A percentile compares a stretch with the other conserved stretches of the same genome.
Conservation (phyloP, 2,113 vertebrate species). For the Calypte anna region DNA sequence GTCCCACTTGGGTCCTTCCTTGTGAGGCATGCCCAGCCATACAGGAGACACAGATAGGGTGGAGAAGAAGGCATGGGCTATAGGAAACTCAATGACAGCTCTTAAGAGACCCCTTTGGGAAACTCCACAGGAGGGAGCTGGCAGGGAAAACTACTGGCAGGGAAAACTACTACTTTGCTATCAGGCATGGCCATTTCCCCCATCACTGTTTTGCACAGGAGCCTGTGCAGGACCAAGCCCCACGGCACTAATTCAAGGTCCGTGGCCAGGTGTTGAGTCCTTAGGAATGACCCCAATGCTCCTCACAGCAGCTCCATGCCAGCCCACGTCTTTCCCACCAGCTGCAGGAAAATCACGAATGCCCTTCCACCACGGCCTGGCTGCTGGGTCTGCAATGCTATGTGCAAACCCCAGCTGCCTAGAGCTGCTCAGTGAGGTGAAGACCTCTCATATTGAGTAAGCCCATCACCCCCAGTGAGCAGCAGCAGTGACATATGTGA, state of each 20-base stretch:
- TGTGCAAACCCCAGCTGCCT: fast-evolving
- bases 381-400: fast-evolving
- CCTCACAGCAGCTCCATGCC: fast-evolving
- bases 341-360: not conserved
- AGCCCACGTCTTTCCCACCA: not conserved
- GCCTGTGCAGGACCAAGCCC: fast-evolving
- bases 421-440: fast-evolving
- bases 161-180: not conserved
- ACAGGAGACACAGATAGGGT: fast-evolving
- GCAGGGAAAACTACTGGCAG: not conserved
- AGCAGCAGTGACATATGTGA: fast-evolving
- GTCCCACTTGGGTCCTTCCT: not conserved
- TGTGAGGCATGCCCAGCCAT: not conserved
- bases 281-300: not conserved
- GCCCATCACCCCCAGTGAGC: not conserved
- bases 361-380: fast-evolving
- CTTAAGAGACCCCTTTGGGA: not conserved
- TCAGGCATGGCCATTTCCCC: fast-evolving
- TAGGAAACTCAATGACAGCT: not conserved
- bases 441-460: fast-evolving
- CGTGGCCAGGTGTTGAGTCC: not conserved
- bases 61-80: not conserved
- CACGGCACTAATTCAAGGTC: too few species aligned
- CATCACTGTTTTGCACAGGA: not conserved
- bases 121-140: not conserved